Percentiles rank a stretch among this genome's conserved stretches.
These are phyloP conservation scores for Oenanthe oenanthe DNA, from an alignment of 2,113 vertebrate genomes.

Conservation along the genomic window DNA sequence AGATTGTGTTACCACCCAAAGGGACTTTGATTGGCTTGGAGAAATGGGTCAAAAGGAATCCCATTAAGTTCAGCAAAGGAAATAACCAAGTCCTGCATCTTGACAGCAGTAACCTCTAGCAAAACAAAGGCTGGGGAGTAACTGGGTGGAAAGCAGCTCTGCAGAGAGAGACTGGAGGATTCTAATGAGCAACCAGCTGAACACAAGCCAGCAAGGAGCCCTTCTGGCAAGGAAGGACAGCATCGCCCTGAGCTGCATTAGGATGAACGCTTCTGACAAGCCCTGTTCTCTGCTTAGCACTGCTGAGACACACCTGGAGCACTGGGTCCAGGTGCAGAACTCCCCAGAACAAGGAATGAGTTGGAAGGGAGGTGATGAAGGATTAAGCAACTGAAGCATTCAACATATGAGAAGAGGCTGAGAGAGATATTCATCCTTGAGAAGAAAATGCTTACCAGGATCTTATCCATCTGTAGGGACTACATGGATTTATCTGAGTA, in stretches of 20 bases:
- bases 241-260: neutral
- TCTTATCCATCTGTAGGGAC: neutral
- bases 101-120: neutral
- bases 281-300: neutral
- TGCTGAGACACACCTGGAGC: neutral
- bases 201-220: neutral
- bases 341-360: neutral
- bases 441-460: neutral
- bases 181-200: neutral
- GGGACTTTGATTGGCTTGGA: neutral
- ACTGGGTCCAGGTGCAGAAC: neutral
- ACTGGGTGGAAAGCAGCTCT: neutral
- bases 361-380: neutral
- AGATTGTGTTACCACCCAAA: neutral
- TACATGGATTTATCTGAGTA: neutral
- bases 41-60: neutral
- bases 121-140: neutral
- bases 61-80: neutral
- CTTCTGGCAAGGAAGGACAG: neutral
- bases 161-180: neutral
- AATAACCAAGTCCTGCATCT: neutral
- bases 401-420: neutral
- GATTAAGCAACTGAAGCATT: neutral
- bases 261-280: neutral
- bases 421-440: neutral